phyloP scores from a whole-genome alignment of 1,140 invertebrate species.

The Pseudomyrmex cubaensis region DNA sequence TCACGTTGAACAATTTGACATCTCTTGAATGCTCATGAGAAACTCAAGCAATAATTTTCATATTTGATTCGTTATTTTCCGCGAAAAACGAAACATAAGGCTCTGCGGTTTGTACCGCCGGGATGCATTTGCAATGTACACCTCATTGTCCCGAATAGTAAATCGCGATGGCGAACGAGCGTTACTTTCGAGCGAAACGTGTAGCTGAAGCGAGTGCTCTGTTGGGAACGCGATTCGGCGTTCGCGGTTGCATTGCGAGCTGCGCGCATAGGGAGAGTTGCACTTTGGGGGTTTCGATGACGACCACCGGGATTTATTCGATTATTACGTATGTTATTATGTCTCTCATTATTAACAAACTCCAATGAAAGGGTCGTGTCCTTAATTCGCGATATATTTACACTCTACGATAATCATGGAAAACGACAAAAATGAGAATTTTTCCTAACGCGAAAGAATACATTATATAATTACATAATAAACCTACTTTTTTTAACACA shows the following conservation, averaged over 20 bases:
- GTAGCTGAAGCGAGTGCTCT: conserved; percentile 32
- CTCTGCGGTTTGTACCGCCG: conserved; percentile 45
- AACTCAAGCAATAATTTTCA: conserved; percentile 32
- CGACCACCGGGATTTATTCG: conserved; percentile 36
- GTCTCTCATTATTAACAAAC: conserved; percentile 26
- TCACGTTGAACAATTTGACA: background rate
- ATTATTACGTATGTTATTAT: conserved; percentile 48
- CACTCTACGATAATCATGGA: background rate
- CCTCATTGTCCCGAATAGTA: conserved; percentile 61
- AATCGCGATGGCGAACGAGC: conserved; percentile 53
- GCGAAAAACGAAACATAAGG: conserved; percentile 24
- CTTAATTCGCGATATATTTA: background rate
- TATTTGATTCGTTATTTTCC: conserved; percentile 28
- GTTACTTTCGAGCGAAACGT: conserved; percentile 26
- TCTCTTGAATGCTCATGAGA: background rate
- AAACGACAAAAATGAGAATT: background rate
- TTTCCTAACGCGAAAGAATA: background rate
- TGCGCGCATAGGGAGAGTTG: conserved; percentile 10
- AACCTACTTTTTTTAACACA: too few relatives aligned
- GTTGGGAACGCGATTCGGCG: conserved; percentile 45
- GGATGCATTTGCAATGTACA: conserved; percentile 65
- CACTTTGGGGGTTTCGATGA: conserved; percentile 46
- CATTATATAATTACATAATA: too few relatives aligned
- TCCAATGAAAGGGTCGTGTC: background rate
- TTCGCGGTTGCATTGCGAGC: background rate